Evolutionary conservation across 2,888 invertebrate species (phyloP).

Genomic region (Coecobrya sp.): DNA sequence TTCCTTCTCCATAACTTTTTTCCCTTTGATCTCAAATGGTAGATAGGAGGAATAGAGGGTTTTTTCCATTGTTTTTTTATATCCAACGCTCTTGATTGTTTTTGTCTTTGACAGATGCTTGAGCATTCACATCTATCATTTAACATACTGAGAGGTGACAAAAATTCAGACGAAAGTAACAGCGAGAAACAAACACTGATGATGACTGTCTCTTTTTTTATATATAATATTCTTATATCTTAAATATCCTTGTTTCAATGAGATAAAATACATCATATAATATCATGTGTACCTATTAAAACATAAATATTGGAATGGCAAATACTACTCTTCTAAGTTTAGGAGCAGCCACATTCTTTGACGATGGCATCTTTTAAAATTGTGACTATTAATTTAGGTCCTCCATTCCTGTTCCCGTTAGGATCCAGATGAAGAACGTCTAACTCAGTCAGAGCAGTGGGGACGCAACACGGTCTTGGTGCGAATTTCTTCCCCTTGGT

Average conservation of each 20-base stretch:
- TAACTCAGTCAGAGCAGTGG: conserved; percentile 85
- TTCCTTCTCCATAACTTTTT: conserved; percentile 5
- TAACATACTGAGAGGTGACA: conserved; percentile 48
- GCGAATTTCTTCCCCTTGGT: conserved; percentile 83
- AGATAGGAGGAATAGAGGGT: conserved; percentile 5
- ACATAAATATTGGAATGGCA: conserved; percentile 75
- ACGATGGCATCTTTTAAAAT: conserved; percentile 86
- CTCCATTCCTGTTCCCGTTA: conserved; percentile 78
- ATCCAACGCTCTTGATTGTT: not conserved
- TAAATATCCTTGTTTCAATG: conserved; percentile 61
- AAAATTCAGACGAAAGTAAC: conserved; percentile 49
- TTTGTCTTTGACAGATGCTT: conserved; percentile 28
- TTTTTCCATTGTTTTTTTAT: not conserved
- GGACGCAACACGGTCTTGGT: conserved; percentile 85
- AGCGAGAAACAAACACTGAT: conserved; percentile 25
- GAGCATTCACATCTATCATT: conserved; percentile 14
- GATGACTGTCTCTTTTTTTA: conserved; percentile 38
- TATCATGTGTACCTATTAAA: conserved; percentile 60
- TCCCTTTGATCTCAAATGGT: conserved; percentile 2
- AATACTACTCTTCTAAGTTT: conserved; percentile 72
- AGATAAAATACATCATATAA: conserved; percentile 72
- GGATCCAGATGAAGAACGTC: conserved; percentile 86
- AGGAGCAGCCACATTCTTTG: conserved; percentile 86
- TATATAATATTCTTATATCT: conserved; percentile 31
- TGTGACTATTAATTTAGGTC: conserved; percentile 84